Percentiles rank a stretch among this genome's conserved stretches.
These are phyloP conservation scores for Lates japonicus DNA, from an alignment of 2,797 vertebrate genomes.

Conservation along the genomic window DNA sequence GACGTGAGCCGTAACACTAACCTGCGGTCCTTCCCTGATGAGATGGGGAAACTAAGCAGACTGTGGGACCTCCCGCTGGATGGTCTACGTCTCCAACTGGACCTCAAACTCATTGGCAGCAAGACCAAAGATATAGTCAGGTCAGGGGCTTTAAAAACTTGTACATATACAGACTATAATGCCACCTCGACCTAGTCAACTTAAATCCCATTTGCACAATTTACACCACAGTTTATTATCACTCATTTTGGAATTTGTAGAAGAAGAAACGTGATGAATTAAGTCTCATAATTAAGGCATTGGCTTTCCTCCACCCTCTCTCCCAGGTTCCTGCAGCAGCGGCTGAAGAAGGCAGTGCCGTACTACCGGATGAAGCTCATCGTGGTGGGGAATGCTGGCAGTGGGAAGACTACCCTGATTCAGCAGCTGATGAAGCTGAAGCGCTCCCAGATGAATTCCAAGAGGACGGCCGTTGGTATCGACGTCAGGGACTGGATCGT, in stretches of 20 bases:
- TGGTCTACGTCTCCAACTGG: slow-evolving; percentile 93
- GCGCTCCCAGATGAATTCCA: slow-evolving; percentile 76
- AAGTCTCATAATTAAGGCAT: not conserved
- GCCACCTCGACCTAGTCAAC: too few species aligned
- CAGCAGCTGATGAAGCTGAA: slow-evolving; percentile 93
- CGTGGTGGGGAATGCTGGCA: slow-evolving; percentile 92
- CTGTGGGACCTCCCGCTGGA: slow-evolving; percentile 98
- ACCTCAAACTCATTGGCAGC: slow-evolving; percentile 94
- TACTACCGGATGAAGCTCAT: slow-evolving; percentile 97
- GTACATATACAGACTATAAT: too few species aligned
- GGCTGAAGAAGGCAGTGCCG: slow-evolving; percentile 96
- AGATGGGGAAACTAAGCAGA: slow-evolving; percentile 94
- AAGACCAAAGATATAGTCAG: slow-evolving; percentile 98
- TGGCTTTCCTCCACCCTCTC: not conserved
- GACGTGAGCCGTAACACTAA: slow-evolving; percentile 92
- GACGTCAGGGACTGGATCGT: slow-evolving; percentile 93
- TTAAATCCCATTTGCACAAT: not conserved
- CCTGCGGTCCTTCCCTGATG: slow-evolving; percentile 93
- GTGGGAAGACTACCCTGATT: slow-evolving; percentile 94
- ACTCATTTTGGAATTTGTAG: too few species aligned
- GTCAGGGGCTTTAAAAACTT: slow-evolving; percentile 70
- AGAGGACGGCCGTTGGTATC: slow-evolving; percentile 83
- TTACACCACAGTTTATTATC: not conserved
- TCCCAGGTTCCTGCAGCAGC: slow-evolving; percentile 95
- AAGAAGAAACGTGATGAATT: not conserved